Conservation (phyloP, 1,140 invertebrate species). For the Drosophila sp. region DNA sequence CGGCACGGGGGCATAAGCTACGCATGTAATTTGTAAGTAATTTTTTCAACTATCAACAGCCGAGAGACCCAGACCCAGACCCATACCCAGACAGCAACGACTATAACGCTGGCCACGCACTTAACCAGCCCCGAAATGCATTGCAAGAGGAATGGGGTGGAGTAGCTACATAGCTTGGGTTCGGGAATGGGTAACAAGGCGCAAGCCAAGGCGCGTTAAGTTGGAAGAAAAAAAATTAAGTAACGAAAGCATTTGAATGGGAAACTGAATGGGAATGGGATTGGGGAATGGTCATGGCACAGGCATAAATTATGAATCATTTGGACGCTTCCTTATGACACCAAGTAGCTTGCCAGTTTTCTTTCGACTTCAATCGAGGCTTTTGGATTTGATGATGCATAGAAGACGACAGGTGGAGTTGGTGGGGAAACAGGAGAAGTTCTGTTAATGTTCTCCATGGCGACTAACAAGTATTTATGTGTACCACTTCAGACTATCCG, state of each 20-base stretch:
- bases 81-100: constrained; percentile 47
- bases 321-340: constrained; percentile 82
- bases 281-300: constrained; percentile 44
- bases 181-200: constrained; percentile 28
- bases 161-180: neutral
- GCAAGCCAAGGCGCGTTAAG: constrained; percentile 65
- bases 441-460: constrained; percentile 34
- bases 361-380: constrained; percentile 26
- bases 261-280: constrained; percentile 56
- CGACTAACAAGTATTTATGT: constrained; percentile 77
- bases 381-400: constrained; percentile 40
- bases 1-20: constrained; percentile 76
- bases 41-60: constrained; percentile 77
- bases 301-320: constrained; percentile 82
- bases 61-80: constrained; percentile 53
- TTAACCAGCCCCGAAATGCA: constrained; percentile 53
- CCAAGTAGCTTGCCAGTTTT: constrained; percentile 49
- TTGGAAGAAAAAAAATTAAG: constrained; percentile 62
- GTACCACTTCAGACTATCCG: constrained; percentile 27
- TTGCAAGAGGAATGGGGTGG: constrained; percentile 26
- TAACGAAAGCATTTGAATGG: constrained; percentile 74
- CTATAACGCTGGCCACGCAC: constrained; percentile 55
- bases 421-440: constrained; percentile 31
- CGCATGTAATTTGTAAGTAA: constrained; percentile 81
- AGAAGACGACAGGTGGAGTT: constrained; percentile 9